Base-by-base conservation (phyloP, 2,113 vertebrate genomes). In the Hemicordylus capensis region DNA sequence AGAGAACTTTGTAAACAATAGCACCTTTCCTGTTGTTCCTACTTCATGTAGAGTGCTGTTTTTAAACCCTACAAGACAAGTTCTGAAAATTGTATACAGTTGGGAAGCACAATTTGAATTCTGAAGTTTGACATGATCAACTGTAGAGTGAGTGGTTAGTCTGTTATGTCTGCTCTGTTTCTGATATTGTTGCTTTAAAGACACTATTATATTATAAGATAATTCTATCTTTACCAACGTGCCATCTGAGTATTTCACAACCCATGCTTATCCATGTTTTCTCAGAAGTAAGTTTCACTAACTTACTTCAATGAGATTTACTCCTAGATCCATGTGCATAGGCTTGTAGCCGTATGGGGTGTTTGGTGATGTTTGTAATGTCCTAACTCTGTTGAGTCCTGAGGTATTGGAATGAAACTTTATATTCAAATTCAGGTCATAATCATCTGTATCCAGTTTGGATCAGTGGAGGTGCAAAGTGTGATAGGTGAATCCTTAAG, bases 1-100 rank as follows among this genome's bases (percentile, higher is more conserved):
- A 80, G 56, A 79, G 42, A 73, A 44, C n/a, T 80, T 51, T 77
- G 61, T 73, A 85, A 80, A 80, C n/a, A 73, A 34, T 24, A 10
- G 44, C 48, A 34, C 12, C 11, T 84, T 84, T 48, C 24, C 63
- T n/a, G 34, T 85, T 9, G 48, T 85, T 74, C 31, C 39, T 10
- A 22, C 5, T 61, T 72, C 54, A 37, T 76, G 24, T 22, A 58
- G 73, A 72, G 34, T 39, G 8, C 51, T 39, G 66, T 20, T 54
- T 67, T 51, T 24, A 67, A 66, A 48, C 9, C 66, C 67, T 28
- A 9, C 22, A 20, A 54, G 39, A 31, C 5, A 39, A 22, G 44
- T 34, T 51, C 24, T n/a, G 26, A 39, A 61, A 24, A 46, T 59
- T 85, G 6, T n/a, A 20, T 70, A 46, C 44, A 46, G 3, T 9